phyloP scores from a whole-genome alignment of 2,113 vertebrate genomes.

The Ctenodactylus gundi region DNA sequence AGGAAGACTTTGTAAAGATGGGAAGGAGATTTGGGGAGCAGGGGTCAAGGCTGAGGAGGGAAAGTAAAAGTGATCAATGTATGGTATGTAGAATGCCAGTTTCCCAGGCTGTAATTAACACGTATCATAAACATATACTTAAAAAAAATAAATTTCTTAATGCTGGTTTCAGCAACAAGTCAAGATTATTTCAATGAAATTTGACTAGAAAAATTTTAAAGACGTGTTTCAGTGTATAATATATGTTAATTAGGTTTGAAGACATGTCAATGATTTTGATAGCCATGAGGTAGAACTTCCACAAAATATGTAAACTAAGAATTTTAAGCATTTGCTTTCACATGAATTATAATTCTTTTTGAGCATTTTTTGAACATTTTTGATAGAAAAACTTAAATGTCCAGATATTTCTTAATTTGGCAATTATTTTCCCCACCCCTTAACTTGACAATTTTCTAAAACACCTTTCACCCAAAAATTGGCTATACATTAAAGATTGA shows the following conservation, averaged over 20 bases:
- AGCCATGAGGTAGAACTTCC: neutral
- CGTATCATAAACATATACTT: too few species aligned
- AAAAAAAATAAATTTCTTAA: neutral
- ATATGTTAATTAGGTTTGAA: slow-evolving; percentile 49
- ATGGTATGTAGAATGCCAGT: too few species aligned
- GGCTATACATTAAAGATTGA: neutral
- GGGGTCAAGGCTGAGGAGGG: too few species aligned
- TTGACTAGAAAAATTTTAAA: slow-evolving; percentile 3
- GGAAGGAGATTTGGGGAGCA: too few species aligned
- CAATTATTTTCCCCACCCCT: too few species aligned
- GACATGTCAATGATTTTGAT: slow-evolving; percentile 52
- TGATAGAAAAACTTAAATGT: slow-evolving; percentile 50
- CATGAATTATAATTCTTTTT: slow-evolving; percentile 51
- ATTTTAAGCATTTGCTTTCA: slow-evolving; percentile 56
- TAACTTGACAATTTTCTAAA: slow-evolving; percentile 22
- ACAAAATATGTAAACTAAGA: slow-evolving; percentile 23
- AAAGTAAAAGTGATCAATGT: too few species aligned
- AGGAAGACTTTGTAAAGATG: too few species aligned
- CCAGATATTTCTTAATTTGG: slow-evolving; percentile 30
- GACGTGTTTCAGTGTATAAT: neutral
- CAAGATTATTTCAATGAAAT: neutral
- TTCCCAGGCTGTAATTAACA: too few species aligned
- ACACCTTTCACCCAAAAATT: neutral
- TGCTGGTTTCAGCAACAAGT: neutral
- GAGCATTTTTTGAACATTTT: neutral